Evolutionary conservation across 2,797 vertebrate genomes (phyloP).

Genomic region (Taenioides sp.): DNA sequence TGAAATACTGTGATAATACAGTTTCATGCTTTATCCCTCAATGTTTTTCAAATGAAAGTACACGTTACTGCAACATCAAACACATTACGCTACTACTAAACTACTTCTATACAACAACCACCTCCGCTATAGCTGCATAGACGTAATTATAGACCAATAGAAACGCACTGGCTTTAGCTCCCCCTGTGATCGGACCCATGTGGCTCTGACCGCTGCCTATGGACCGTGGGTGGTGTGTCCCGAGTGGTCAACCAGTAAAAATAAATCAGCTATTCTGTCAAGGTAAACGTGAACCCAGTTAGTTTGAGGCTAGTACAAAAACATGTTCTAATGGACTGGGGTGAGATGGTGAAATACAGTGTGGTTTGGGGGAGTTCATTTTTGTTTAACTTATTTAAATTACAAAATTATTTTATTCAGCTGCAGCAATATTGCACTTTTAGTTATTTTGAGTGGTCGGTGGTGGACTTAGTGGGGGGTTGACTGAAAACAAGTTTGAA

Average conservation of each 20-base stretch:
- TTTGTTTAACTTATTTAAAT: not conserved
- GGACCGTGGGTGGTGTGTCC: conserved; percentile 44
- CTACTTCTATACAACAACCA: not conserved
- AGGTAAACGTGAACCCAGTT: conserved; percentile 32
- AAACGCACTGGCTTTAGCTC: not conserved
- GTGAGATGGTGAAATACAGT: not conserved
- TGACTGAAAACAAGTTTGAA: not conserved
- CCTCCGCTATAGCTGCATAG: conserved; percentile 29
- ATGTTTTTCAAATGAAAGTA: not conserved
- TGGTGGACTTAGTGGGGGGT: not conserved
- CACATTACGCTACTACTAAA: not conserved
- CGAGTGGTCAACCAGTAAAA: conserved; percentile 52
- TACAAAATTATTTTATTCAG: not conserved
- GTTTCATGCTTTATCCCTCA: too few species aligned
- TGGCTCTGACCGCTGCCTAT: conserved; percentile 39
- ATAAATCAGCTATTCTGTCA: conserved; percentile 34
- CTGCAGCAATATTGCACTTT: not conserved
- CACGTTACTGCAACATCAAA: not conserved
- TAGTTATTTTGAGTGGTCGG: not conserved
- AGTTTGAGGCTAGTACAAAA: conserved; percentile 11
- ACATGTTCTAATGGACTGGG: conserved; percentile 12
- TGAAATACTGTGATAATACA: too few species aligned
- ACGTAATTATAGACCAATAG: conserved; percentile 66
- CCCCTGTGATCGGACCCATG: conserved; percentile 47
- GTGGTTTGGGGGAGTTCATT: not conserved